Percentiles rank a stretch among this genome's conserved stretches.
These are phyloP conservation scores for Lepidurus packardi DNA, from an alignment of 1,140 invertebrate species.

Conservation along the genomic window DNA sequence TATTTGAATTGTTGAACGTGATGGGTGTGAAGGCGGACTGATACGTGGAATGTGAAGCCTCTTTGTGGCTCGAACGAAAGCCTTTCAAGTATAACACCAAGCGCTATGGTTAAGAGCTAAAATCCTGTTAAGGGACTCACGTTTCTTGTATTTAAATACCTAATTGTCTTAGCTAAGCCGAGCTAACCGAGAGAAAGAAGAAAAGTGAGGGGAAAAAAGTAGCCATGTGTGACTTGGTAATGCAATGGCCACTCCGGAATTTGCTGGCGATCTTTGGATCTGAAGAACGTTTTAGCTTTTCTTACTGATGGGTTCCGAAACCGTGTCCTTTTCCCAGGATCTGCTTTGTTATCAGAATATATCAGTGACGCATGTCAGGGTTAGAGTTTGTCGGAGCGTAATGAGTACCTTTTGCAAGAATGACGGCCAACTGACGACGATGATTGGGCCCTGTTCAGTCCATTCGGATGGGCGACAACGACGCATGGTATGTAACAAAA, in stretches of 20 bases:
- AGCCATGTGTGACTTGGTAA: neutral
- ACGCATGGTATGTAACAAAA: neutral
- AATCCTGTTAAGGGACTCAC: neutral
- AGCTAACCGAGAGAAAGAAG: neutral
- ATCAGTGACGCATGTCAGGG: constrained; percentile 15
- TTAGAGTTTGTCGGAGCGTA: neutral
- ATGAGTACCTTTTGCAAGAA: constrained; percentile 15
- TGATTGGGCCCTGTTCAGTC: neutral
- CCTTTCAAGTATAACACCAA: constrained; percentile 20
- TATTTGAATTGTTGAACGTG: neutral
- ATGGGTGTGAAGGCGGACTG: neutral
- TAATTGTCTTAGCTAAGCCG: neutral
- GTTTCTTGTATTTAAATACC: neutral
- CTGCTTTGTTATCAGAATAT: neutral
- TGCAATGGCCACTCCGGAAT: neutral
- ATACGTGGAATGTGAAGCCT: neutral
- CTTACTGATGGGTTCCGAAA: neutral
- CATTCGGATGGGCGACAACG: neutral
- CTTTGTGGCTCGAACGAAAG: neutral
- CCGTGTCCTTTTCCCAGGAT: constrained; percentile 2
- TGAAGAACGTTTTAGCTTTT: neutral
- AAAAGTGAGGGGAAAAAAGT: neutral
- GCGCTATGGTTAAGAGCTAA: neutral
- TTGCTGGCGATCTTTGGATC: neutral
- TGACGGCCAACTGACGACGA: neutral